Evolutionary conservation across 2,797 vertebrate species (phyloP).

Genomic region (Siniperca obscura): DNA sequence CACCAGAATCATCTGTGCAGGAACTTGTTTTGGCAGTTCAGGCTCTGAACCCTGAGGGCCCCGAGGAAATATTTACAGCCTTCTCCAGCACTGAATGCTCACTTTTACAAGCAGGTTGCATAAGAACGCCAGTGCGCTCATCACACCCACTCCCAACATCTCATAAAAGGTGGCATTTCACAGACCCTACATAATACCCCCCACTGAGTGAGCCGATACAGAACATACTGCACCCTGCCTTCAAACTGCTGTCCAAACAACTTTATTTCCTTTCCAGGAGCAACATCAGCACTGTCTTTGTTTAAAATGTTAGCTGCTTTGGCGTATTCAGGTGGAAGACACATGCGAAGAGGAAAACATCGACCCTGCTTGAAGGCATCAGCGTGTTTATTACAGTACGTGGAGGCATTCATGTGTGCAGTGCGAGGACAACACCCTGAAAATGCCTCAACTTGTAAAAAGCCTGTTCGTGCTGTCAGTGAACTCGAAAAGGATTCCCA

Average conservation of each 20-base stretch:
- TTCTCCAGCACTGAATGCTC: conserved; percentile 29
- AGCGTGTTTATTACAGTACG: background rate
- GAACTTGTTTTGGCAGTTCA: conserved; percentile 39
- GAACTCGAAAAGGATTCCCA: conserved; percentile 35
- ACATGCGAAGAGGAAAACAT: background rate
- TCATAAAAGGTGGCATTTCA: conserved; percentile 39
- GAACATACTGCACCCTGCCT: conserved; percentile 50
- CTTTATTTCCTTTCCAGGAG: conserved; percentile 22
- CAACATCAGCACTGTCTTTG: background rate
- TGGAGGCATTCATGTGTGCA: background rate
- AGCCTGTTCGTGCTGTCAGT: conserved; percentile 11
- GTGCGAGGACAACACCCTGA: conserved; percentile 32
- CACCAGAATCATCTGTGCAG: conserved; percentile 1
- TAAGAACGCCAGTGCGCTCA: conserved; percentile 40
- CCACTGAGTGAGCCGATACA: conserved; percentile 14
- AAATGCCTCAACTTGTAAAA: conserved; percentile 46
- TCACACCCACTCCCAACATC: conserved; percentile 29
- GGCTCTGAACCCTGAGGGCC: conserved; percentile 32
- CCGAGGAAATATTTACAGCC: conserved; percentile 47
- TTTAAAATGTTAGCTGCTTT: conserved; percentile 1
- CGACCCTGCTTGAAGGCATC: background rate
- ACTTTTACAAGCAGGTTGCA: conserved; percentile 57
- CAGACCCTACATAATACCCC: conserved; percentile 17
- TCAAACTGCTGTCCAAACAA: conserved; percentile 39
- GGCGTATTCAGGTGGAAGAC: background rate